Percentiles rank a stretch among this genome's conserved stretches.
phyloP scores from a whole-genome alignment of 2,888 invertebrate species.

The Eutolmus rufibarbis region DNA sequence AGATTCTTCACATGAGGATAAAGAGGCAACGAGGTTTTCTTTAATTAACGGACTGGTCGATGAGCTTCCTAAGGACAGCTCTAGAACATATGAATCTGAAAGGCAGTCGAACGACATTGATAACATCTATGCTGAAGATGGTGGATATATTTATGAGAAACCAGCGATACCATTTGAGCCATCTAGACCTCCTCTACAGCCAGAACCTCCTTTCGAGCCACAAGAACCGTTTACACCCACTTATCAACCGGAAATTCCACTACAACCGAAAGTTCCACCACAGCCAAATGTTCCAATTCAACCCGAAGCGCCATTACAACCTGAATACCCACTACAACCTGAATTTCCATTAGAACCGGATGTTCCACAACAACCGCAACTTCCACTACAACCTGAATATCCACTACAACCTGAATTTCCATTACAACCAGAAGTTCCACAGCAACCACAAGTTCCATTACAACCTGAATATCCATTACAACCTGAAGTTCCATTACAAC shows the following conservation, averaged over 20 bases:
- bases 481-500: not conserved
- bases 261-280: not conserved
- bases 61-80: not conserved
- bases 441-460: not conserved
- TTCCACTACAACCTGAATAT: not conserved
- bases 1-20: not conserved
- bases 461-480: not conserved
- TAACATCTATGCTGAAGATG: not conserved
- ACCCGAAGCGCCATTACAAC: not conserved
- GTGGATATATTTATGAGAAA: conserved; percentile 20
- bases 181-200: not conserved
- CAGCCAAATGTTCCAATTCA: not conserved
- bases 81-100: not conserved
- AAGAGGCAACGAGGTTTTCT: not conserved
- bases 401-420: not conserved
- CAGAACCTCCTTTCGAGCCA: not conserved
- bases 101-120: not conserved
- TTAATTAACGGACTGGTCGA: not conserved
- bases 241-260: not conserved
- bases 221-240: not conserved
- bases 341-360: not conserved
- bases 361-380: not conserved
- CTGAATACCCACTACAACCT: not conserved
- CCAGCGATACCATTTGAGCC: not conserved
- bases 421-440: not conserved